phyloP scores from a whole-genome alignment of 2,797 vertebrate genomes.

The Paguma larvata region DNA sequence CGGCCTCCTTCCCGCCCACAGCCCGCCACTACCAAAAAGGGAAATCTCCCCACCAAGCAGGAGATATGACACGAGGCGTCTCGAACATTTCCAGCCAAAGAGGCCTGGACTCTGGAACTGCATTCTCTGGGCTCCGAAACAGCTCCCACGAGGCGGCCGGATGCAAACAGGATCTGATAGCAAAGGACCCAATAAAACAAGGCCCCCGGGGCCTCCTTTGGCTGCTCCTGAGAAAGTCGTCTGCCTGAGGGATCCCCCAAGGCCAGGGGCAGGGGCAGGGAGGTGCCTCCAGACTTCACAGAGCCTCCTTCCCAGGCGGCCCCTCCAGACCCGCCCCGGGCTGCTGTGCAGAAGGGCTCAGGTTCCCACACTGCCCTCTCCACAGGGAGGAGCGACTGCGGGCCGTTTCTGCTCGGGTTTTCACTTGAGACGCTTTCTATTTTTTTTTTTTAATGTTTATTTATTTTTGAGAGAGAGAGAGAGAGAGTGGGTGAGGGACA shows the following conservation, averaged over 20 bases:
- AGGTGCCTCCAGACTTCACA: neutral
- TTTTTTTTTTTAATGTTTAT: neutral
- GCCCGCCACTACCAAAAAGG: neutral
- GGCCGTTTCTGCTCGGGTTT: neutral
- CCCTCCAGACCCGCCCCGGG: neutral
- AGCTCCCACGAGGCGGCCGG: fast-evolving
- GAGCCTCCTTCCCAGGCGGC: neutral
- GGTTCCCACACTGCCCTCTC: neutral
- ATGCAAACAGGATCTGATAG: neutral
- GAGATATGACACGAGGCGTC: neutral
- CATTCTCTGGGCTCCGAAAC: neutral
- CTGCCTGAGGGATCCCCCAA: neutral
- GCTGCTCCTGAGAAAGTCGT: neutral
- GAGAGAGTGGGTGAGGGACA: too few relatives aligned
- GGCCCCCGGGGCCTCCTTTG: neutral
- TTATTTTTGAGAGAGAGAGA: too few relatives aligned
- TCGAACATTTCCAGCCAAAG: neutral
- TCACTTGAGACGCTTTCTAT: neutral
- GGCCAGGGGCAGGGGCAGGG: neutral
- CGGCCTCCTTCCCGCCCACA: neutral
- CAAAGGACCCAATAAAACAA: neutral
- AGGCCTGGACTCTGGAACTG: neutral
- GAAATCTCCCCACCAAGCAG: neutral
- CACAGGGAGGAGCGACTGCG: neutral
- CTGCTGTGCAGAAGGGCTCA: neutral